These are phyloP conservation scores for Spheniscus humboldti DNA, from an alignment of 2,797 vertebrate species.

Conservation along the genomic window DNA sequence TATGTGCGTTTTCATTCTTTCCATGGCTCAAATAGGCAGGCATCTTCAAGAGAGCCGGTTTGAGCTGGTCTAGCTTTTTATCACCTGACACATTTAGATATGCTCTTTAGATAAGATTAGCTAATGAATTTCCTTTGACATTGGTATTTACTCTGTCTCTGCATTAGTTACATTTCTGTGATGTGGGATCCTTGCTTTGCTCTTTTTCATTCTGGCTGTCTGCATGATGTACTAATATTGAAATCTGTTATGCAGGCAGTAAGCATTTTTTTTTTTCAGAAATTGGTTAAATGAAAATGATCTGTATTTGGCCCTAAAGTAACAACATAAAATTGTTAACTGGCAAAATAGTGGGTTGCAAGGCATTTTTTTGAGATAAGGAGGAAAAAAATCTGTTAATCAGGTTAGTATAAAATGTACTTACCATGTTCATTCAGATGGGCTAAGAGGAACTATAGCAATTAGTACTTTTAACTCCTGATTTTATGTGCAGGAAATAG, in stretches of 20 bases:
- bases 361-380: background rate
- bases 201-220: background rate
- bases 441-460: background rate
- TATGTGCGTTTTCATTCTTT: background rate
- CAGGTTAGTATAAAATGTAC: background rate
- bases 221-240: background rate
- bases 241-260: background rate
- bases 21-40: background rate
- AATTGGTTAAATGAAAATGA: background rate
- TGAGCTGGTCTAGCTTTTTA: background rate
- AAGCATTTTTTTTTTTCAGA: background rate
- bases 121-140: background rate
- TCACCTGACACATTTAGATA: constrained; percentile 24
- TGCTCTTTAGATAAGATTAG: constrained; percentile 34
- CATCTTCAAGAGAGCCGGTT: background rate
- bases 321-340: background rate
- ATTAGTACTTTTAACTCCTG: background rate
- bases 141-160: background rate
- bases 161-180: background rate
- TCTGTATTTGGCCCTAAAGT: background rate
- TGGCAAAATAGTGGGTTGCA: background rate
- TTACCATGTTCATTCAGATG: background rate
- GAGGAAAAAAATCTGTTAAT: background rate
- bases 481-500: background rate
- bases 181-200: background rate